phyloP scores from a whole-genome alignment of 2,797 vertebrate species.

The Epinephelus awoara region DNA sequence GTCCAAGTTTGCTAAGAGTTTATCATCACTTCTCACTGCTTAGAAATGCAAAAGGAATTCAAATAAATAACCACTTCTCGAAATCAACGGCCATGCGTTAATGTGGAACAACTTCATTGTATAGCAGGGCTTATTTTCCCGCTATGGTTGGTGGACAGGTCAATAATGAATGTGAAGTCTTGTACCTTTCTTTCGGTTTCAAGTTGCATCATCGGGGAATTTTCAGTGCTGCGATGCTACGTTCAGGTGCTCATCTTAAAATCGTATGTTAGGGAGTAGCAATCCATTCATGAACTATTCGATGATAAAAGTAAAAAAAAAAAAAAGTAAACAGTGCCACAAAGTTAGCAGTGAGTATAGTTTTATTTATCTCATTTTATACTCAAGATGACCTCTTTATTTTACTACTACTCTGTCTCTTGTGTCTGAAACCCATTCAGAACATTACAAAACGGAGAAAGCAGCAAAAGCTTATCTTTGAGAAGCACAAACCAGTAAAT shows the following conservation, averaged over 20 bases:
- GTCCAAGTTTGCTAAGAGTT: not conserved
- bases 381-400: too few relatives aligned
- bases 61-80: not conserved
- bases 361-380: too few relatives aligned
- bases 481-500: too few relatives aligned
- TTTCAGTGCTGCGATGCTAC: not conserved
- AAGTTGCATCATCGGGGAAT: slow-evolving; percentile 24
- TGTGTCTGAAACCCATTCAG: too few relatives aligned
- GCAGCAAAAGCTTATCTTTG: too few relatives aligned
- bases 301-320: not conserved
- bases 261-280: rapidly evolving
- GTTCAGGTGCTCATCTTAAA: slow-evolving; percentile 30
- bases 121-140: not conserved
- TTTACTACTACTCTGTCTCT: too few relatives aligned
- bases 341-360: not conserved
- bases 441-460: too few relatives aligned
- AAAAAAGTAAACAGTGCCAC: too few relatives aligned
- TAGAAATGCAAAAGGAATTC: not conserved
- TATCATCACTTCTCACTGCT: not conserved
- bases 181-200: not conserved
- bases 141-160: too few relatives aligned
- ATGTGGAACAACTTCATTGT: not conserved
- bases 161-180: rapidly evolving
- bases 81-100: not conserved
- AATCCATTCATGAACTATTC: not conserved